Evolutionary conservation across 1,140 invertebrate species (phyloP).

Genomic region (Achatina immaculata): DNA sequence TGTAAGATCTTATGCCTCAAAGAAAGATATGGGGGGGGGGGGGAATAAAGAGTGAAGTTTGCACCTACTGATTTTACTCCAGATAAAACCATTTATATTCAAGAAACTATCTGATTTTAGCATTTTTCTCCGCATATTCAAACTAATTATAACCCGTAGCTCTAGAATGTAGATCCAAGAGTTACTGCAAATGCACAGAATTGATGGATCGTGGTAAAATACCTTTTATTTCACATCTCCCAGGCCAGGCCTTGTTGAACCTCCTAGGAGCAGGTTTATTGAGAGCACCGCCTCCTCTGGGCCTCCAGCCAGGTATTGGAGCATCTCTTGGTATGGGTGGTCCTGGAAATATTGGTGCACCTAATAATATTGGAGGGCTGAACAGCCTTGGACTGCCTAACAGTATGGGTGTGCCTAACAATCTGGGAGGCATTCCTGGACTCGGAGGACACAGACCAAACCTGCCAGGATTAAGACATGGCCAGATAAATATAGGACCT

Average conservation of each 20-base stretch:
- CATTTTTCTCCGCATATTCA: background rate
- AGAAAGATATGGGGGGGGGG: too few species aligned
- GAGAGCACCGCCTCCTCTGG: background rate
- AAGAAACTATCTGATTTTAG: too few species aligned
- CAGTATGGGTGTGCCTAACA: too few species aligned
- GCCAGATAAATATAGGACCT: slow-evolving; percentile 5
- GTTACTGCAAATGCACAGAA: background rate
- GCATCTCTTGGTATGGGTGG: background rate
- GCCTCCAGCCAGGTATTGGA: background rate
- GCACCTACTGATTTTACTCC: too few species aligned
- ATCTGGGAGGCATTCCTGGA: background rate
- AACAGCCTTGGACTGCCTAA: background rate
- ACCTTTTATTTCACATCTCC: background rate
- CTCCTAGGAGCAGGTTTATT: background rate
- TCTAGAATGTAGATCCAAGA: background rate
- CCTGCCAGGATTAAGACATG: background rate
- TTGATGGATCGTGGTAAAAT: background rate
- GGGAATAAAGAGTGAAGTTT: too few species aligned
- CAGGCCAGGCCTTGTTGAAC: slow-evolving; percentile 7
- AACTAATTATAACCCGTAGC: background rate
- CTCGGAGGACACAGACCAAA: background rate
- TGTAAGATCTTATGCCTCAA: too few species aligned
- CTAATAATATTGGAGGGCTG: slow-evolving; percentile 4
- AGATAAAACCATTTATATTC: too few species aligned
- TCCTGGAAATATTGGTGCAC: background rate